Percentiles rank a stretch among this genome's conserved stretches.
Evolutionary conservation across 2,113 vertebrate genomes (phyloP).

Genomic region (Monarcha castaneiventris): DNA sequence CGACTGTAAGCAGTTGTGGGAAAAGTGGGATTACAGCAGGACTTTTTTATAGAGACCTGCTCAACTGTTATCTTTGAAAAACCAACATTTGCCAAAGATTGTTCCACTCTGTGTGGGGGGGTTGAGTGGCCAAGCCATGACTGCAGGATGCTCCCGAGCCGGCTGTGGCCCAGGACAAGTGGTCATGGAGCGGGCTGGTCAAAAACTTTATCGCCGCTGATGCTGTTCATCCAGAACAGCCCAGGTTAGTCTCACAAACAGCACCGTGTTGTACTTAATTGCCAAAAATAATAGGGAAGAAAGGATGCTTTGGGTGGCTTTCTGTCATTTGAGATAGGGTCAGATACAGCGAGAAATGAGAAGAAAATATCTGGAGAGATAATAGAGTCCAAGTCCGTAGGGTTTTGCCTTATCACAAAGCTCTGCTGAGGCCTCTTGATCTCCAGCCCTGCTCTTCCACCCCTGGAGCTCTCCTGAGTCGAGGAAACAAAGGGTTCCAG

Average conservation of each 20-base stretch:
- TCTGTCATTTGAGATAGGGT: neutral
- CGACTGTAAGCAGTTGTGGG: neutral
- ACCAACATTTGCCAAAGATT: neutral
- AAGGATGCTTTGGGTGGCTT: neutral
- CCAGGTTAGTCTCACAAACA: neutral
- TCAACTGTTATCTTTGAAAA: neutral
- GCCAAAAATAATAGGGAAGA: neutral
- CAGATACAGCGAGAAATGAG: neutral
- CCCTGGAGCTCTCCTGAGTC: neutral
- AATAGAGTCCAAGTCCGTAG: neutral
- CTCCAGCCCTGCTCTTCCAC: neutral
- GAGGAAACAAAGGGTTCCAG: neutral
- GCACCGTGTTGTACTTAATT: neutral
- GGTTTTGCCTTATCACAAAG: neutral
- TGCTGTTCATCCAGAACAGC: neutral
- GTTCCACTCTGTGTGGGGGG: neutral
- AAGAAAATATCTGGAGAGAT: neutral
- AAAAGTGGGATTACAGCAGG: neutral
- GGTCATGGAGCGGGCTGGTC: neutral
- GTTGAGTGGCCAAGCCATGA: neutral
- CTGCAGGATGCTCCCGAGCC: neutral
- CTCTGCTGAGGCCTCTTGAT: neutral
- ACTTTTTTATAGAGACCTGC: neutral
- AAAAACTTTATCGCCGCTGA: neutral
- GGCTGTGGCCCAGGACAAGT: neutral